Evolutionary conservation across 2,888 invertebrate genomes (phyloP).

Genomic region (Toxonevra muliebris): DNA sequence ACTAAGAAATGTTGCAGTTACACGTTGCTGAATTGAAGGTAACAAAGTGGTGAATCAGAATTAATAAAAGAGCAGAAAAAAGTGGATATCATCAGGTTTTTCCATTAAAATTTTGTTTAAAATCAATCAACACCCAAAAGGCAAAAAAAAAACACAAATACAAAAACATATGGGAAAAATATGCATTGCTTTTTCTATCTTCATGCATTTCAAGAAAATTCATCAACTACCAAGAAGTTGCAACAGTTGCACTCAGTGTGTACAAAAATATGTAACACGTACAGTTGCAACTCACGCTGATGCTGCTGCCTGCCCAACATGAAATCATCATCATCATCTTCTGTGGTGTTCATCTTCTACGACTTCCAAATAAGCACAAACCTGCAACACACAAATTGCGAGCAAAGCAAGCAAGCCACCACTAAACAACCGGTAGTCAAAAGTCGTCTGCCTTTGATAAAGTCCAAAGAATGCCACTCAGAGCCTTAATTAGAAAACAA

Average conservation of each 20-base stretch:
- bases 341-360: too few species aligned
- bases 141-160: neutral
- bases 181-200: too few species aligned
- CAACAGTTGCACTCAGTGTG: too few species aligned
- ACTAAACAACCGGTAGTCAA: constrained; percentile 1
- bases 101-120: constrained; percentile 53
- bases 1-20: constrained; percentile 35
- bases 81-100: constrained; percentile 54
- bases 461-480: constrained; percentile 37
- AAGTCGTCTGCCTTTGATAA: constrained; percentile 23
- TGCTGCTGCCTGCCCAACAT: too few species aligned
- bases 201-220: too few species aligned
- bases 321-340: too few species aligned
- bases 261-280: too few species aligned
- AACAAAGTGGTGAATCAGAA: too few species aligned
- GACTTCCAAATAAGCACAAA: too few species aligned
- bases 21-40: neutral
- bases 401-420: neutral
- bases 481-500: constrained; percentile 38
- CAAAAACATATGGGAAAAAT: neutral
- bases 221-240: too few species aligned
- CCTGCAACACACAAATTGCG: too few species aligned
- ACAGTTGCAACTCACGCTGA: too few species aligned
- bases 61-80: constrained; percentile 15
- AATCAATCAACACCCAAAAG: constrained; percentile 51